phyloP scores from a whole-genome alignment of 2,888 invertebrate genomes.

The Drosophila atripex region DNA sequence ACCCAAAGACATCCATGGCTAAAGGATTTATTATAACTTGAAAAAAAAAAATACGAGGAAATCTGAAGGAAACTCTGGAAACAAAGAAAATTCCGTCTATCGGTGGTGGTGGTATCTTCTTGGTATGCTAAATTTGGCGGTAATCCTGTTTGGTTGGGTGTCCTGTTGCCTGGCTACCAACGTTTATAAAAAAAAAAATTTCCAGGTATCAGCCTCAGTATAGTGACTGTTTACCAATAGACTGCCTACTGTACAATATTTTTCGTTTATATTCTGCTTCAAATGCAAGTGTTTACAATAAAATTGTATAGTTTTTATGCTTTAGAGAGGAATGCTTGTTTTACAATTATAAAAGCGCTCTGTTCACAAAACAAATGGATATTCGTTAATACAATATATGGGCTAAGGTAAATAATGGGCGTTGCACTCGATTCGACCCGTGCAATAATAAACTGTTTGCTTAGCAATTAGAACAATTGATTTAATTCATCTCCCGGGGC shows the following conservation, averaged over 20 bases:
- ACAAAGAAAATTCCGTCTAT: slow-evolving; percentile 1
- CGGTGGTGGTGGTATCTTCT: not conserved
- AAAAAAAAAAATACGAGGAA: not conserved
- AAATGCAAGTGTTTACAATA: slow-evolving; percentile 52
- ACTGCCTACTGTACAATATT: slow-evolving; percentile 38
- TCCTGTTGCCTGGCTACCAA: slow-evolving; percentile 32
- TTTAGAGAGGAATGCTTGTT: slow-evolving; percentile 66
- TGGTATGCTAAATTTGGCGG: slow-evolving; percentile 23
- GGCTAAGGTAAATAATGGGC: slow-evolving; percentile 35
- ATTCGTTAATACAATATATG: slow-evolving; percentile 53
- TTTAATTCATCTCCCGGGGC: slow-evolving; percentile 54
- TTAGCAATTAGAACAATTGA: slow-evolving; percentile 76
- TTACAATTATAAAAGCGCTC: slow-evolving; percentile 65
- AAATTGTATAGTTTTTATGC: slow-evolving; percentile 31
- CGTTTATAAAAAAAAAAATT: not conserved
- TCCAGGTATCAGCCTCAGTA: not conserved
- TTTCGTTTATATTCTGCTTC: slow-evolving; percentile 52
- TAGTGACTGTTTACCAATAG: slow-evolving; percentile 11
- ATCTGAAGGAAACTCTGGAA: not conserved
- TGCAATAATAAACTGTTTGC: slow-evolving; percentile 69
- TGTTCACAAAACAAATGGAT: slow-evolving; percentile 71
- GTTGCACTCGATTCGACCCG: slow-evolving; percentile 31
- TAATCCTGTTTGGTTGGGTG: not conserved
- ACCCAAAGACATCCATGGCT: slow-evolving; percentile 72
- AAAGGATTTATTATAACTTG: not conserved